These are phyloP conservation scores for Spea bombifrons DNA, from an alignment of 2,113 vertebrate species.

Conservation along the genomic window DNA sequence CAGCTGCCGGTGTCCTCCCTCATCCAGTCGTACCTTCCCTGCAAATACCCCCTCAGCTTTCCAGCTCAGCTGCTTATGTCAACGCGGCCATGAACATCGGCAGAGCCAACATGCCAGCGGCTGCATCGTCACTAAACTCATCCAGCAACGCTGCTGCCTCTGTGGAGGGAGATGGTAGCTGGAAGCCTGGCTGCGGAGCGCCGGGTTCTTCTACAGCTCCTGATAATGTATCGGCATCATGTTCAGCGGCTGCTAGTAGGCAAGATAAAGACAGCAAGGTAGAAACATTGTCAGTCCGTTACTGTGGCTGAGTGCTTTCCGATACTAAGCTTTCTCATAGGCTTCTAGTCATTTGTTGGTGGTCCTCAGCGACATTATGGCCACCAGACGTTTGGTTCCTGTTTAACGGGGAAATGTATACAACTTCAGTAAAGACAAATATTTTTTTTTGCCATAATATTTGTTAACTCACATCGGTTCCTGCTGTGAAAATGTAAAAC, in stretches of 20 bases:
- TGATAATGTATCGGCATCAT: conserved; percentile 59
- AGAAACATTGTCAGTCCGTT: conserved; percentile 12
- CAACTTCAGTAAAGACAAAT: too few relatives aligned
- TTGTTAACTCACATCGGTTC: too few relatives aligned
- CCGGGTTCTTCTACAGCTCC: conserved; percentile 65
- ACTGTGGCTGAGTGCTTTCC: too few relatives aligned
- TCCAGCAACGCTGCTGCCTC: conserved; percentile 68
- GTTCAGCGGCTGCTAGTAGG: conserved; percentile 64
- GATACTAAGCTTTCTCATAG: too few relatives aligned
- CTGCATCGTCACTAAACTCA: conserved; percentile 69
- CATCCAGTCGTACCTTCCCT: conserved; percentile 64
- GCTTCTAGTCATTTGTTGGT: too few relatives aligned
- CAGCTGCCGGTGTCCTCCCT: conserved; percentile 67
- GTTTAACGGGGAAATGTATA: too few relatives aligned
- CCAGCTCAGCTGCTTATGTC: conserved; percentile 58
- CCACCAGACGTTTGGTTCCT: too few relatives aligned
- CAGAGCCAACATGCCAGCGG: conserved; percentile 64
- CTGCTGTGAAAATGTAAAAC: too few relatives aligned
- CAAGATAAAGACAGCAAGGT: conserved; percentile 91
- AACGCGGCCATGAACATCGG: conserved; percentile 60
- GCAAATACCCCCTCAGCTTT: conserved; percentile 57
- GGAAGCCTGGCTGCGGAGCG: conserved; percentile 63
- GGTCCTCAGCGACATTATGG: too few relatives aligned
- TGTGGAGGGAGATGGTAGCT: conserved; percentile 73
- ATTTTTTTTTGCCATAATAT: too few relatives aligned